Evolutionary conservation across 2,113 vertebrate species (phyloP), one percentile per base, ranked within the genome.

Genomic region (Anoplopoma fimbria): DNA sequence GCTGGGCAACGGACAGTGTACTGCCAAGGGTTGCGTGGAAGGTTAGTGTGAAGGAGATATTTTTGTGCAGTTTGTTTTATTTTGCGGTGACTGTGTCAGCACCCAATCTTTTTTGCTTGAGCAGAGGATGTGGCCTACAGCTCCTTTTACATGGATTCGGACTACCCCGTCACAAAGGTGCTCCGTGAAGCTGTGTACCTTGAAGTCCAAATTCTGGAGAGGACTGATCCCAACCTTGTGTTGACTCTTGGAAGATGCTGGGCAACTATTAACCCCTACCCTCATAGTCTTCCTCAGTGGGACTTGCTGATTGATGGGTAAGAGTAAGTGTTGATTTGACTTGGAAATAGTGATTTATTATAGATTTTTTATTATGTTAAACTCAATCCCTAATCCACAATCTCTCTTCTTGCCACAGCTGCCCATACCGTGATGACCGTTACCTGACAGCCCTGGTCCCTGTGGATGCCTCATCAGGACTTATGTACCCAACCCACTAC

Each of bases 161-260:
- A 95, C 27, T 95, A 95, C 75, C 94, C 95, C 0, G 42, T 93
- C 68, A 77, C 51, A n/a, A 96, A 94, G 83, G 87, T 92, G 15
- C 93, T 96, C 58, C 80, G 92, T 68, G 95, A 97, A 17, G 95
- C 95, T 0, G 91, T 97, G 1, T 93, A 95, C 0, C 87, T 95
- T 79, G 97, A 97, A 62, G 93, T 98, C 40, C 89, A 79, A 4
- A 90, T 98, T 9, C 81, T 96, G 55, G 93, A 95, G 49, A 95
- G 95, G 86, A 95, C 94, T 0, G 95, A 98, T 69, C 96, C 96
- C 5, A 86, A 89, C 4, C 29, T 97, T 82, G 95, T 92, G 51
- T 92, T 97, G 91, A 87, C 90, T 73, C 94, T 98, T 77, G 94
- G 95, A 67, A 92, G 93, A 42, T 97, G 96, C 89, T 96, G 96